Base-by-base conservation (phyloP, 2,888 invertebrate species). In the Chrysotoxum bicinctum region DNA sequence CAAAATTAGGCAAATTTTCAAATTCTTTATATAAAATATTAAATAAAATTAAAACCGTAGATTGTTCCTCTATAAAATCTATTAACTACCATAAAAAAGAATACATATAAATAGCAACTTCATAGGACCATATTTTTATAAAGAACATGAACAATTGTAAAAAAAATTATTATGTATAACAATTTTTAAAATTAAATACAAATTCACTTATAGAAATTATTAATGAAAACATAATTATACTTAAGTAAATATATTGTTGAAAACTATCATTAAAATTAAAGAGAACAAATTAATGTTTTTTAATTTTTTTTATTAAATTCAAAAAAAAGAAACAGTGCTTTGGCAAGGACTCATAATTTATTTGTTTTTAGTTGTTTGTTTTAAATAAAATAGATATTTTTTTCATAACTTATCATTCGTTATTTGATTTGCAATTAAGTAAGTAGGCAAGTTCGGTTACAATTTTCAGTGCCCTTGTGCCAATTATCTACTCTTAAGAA, bases 111-210 rank as follows among this genome's bases (percentile, higher is more conserved):
- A 80, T 69, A 70, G 60, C 8, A 82, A 84, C 75, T 45, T 76
- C 75, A 68, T 84, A 72, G 84, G 84, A 81, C 80, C 85, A 85
- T 85, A 85, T 81, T 85, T 85, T 81, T 85, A 81, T 81, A 81
- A 77, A 76, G 56, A 81, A 32, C 72, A 73, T 73, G 54, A 85
- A 77, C 58, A 72, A 76, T 69, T 74, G 54, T 79, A 69, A 74
- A 48, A 52, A 64, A 16, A 12, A 30, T 30, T 3, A 8, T 16
- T 12, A 45, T 26, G 19, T 12, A 26, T 16, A 64, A 64, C 16
- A 64, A 30, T 48, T 19, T 64, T 45, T 32, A 14, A 10, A 48
- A 45, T 35, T 40, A 43, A 32, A 21, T 50, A 58, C 3, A 1
- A n/a, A 66, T 32, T 68, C 26, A 68, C 30, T 64, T 26, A 26